Evolutionary conservation across 2,113 vertebrate species (phyloP), one percentile per base, ranked within the genome.

Genomic region (Campylorhamphus procurvoides): DNA sequence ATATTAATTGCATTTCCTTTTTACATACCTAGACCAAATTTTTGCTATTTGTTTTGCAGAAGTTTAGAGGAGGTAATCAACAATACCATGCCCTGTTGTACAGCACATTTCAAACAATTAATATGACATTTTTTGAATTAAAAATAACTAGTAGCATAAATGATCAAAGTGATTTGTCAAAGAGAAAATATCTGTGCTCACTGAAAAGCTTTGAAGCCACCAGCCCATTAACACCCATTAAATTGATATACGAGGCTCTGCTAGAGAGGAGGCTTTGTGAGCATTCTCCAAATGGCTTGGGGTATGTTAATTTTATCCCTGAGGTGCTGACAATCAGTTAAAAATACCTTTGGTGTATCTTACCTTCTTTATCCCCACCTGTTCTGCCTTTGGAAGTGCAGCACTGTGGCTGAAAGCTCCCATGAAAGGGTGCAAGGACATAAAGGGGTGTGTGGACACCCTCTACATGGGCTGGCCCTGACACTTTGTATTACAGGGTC

Each of bases 121-220:
- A 18, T 66, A 44, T 49, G 79, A 63, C 46, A 20, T 74, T 92
- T 90, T 88, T 58, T 71, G 82, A 91, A 87, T 90, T 90, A 91
- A 93, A 94, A 96, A 85, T 85, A 88, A 84, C 83, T 67, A 52
- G 82, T 55, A 80, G 75, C 5, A 3, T 88, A 95, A 91, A 85
- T 93, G 27, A 94, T 91, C 78, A 90, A 93, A 95, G 91, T 56
- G 19, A 12, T 84, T 96, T 95, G 88, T 96, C 68, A 92, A 81
- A 94, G 88, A 75, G 33, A 31, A 67, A 88, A 60, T 56, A 37
- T 77, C 79, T 94, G 63, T 9, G 8, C 82, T 59, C 35, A 44
- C 72, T 68, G 85, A 49, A 95, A 90, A 74, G 47, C 90, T 96
- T 96, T 91, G 93, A 88, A 88, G 60, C 68, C 37, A 76, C 33